phyloP scores from a whole-genome alignment of 1,140 invertebrate genomes.

The Drosophila grimshawi region DNA sequence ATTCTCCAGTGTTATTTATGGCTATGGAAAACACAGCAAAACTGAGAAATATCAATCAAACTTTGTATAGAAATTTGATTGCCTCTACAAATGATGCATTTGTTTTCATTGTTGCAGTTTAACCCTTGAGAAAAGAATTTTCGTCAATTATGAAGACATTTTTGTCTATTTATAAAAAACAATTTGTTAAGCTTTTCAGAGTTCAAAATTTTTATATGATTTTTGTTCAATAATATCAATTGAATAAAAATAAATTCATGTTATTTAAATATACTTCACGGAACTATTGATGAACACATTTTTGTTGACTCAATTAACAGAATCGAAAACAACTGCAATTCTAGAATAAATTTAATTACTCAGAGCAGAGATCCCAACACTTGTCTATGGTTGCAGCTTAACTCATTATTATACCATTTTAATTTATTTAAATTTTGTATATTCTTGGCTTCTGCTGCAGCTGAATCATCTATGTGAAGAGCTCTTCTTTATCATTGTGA shows the following conservation, averaged over 20 bases:
- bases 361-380: background rate
- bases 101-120: background rate
- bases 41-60: background rate
- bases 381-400: background rate
- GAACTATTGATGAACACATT: background rate
- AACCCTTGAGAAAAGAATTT: background rate
- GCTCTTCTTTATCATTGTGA: conserved; percentile 67
- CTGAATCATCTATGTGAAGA: conserved; percentile 65
- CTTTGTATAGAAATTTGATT: background rate
- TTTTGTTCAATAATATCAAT: too few relatives aligned
- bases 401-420: conserved; percentile 1
- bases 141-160: too few relatives aligned
- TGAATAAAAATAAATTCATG: background rate
- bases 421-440: conserved; percentile 1
- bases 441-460: conserved; percentile 32
- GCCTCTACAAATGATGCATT: background rate
- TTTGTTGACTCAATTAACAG: background rate
- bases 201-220: too few relatives aligned
- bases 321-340: background rate
- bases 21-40: conserved; percentile 1
- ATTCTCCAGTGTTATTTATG: conserved; percentile 39
- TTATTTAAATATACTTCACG: too few relatives aligned
- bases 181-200: too few relatives aligned
- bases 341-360: conserved; percentile 1
- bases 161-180: too few relatives aligned